Evolutionary conservation across 1,140 invertebrate genomes (phyloP), one percentile per base, ranked within the genome.

Genomic region (Pachypeltis micranthus): DNA sequence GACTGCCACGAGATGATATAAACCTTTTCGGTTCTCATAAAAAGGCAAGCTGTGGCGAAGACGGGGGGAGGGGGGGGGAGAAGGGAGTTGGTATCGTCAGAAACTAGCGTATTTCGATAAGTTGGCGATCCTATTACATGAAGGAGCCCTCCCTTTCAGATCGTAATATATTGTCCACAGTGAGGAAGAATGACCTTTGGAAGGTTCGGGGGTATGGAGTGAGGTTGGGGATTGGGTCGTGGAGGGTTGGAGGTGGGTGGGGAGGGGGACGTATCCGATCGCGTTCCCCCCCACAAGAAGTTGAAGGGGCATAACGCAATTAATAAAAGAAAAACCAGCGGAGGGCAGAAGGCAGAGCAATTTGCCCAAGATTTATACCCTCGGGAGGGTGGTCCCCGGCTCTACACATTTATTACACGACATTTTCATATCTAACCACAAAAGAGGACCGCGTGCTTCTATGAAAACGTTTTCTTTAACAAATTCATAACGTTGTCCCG

Each of bases 291-390:
- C 47, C 10, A 51, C 12, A 51, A 51, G 47, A 51, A 51, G 47
- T 51, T 21, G 47, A 21, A 51, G 47, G 47, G 47, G 47, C 47
- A 51, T 51, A 51, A 51, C 7, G 47, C 47, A 51, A 51, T 51
- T 51, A 51, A 51, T 51, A 51, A 51, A n/a, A 51, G 47, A 51
- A 51, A 51, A 51, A 51, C 47, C 47, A 51, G 47, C 47, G 12
- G 47, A 51, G 47, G 47, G 47, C 47, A 51, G 47, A 51, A 51
- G 47, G 47, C 47, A 51, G 47, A 21, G 47, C 47, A 51, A 51
- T 51, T 51, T 51, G 21, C 47, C 47, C 47, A 51, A 51, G 47
- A 51, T 51, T 51, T 51, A 51, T 51, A 51, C 47, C 47, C 47
- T 51, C 47, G 47, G 47, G 21, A 51, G 47, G 47, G 47, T 51